Base-by-base conservation (phyloP, 2,797 vertebrate genomes). In the Euthynnus affinis region DNA sequence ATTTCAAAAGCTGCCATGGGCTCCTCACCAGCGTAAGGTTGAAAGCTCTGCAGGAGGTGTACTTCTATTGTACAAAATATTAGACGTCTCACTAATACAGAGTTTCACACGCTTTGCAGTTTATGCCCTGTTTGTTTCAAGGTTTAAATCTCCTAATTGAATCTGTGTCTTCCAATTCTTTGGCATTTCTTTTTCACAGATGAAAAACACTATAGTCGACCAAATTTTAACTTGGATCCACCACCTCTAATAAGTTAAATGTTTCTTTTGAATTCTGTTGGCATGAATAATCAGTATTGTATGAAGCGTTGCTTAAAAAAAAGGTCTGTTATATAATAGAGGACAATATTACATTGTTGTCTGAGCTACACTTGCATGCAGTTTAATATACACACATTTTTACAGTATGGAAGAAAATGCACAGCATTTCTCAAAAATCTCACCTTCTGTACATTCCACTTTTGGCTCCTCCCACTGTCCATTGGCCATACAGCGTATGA, bases 401-500 rank as follows among this genome's bases (percentile, higher is more conserved):
- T 14, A 13, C 2, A 20, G 0, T 23, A 14, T 27, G 12, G 2
- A 69, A 55, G 9, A 22, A 32, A 27, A 70, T 56, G n/a, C 8
- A 67, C 7, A 68, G 2, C 2, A 10, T 20, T 53, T 65, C 7
- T 3, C 20, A 42, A 29, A 9, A 6, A 83, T 90, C 96, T 92
- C 92, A 98, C 98, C 91, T 86, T 94, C 92, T 89, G 93, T 95
- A 91, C 98, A 99, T 93, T 96, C 95, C 94, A 99, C 96, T 87
- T 95, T 95, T 0, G 97, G 98, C 81, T 97, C 86, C 86, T 97
- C 96, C 98, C 98, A 99, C 70, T 96, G 95, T 62, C 98, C 97
- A 0, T 91, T 93, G 79, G 96, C 93, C 94, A 95, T 94, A 87
- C 98, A 99, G 74, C 93, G 97, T 79, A 99, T 94, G 2, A 97